These are phyloP conservation scores for Microhierax caerulescens DNA, from an alignment of 2,797 vertebrate species.

Conservation along the genomic window DNA sequence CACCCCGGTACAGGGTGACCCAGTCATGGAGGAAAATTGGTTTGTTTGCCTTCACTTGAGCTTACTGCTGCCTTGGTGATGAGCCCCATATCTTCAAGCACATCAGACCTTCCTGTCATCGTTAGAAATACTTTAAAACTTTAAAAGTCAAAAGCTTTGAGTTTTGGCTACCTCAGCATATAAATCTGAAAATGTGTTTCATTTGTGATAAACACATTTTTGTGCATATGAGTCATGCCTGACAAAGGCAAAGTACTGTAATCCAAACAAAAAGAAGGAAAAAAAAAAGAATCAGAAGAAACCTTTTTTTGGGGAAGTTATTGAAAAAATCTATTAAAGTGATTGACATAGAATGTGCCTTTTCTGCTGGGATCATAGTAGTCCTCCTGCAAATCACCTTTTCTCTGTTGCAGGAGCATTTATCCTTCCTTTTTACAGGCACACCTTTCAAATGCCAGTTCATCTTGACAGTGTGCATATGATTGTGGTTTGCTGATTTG, in stretches of 20 bases:
- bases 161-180: neutral
- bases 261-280: neutral
- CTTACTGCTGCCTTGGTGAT: neutral
- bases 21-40: neutral
- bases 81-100: neutral
- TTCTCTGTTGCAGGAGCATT: neutral
- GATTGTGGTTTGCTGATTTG: neutral
- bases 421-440: neutral
- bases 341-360: neutral
- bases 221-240: neutral
- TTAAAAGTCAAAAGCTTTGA: neutral
- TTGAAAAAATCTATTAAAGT: neutral
- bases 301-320: neutral
- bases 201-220: neutral
- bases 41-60: neutral
- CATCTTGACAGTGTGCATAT: neutral
- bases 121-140: neutral
- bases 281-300: neutral
- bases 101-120: neutral
- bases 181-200: conserved; percentile 20
- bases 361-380: neutral
- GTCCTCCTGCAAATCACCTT: neutral
- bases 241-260: neutral
- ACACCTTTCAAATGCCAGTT: neutral
- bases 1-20: neutral